phyloP scores from a whole-genome alignment of 2,113 vertebrate genomes.

The Trinectes maculatus region DNA sequence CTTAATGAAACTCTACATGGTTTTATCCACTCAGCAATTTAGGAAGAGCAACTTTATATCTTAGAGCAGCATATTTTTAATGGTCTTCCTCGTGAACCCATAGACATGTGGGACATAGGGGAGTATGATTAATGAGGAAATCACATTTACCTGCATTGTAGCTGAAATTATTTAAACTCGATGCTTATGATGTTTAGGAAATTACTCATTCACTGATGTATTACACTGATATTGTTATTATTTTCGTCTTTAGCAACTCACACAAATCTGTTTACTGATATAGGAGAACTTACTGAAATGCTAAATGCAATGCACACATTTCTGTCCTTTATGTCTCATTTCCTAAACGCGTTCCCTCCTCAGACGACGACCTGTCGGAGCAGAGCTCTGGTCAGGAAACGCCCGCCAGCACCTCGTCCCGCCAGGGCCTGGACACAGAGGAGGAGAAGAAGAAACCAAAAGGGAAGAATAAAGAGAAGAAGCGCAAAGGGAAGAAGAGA shows the following conservation, averaged over 20 bases:
- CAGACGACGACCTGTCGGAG: constrained; percentile 90
- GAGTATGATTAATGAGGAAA: constrained; percentile 2
- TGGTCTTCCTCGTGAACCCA: constrained; percentile 19
- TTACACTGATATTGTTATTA: too few relatives aligned
- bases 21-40: constrained; percentile 74
- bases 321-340: neutral
- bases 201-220: neutral
- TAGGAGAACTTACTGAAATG: too few relatives aligned
- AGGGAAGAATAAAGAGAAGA: constrained; percentile 81
- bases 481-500: constrained; percentile 76
- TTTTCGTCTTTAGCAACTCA: too few relatives aligned
- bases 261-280: too few relatives aligned
- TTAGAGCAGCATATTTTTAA: constrained; percentile 60
- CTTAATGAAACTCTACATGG: constrained; percentile 68
- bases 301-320: neutral
- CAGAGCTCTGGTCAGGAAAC: constrained; percentile 89
- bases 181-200: neutral
- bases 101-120: neutral
- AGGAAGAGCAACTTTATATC: constrained; percentile 60
- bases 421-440: constrained; percentile 79
- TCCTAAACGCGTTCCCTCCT: constrained; percentile 25
- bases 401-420: constrained; percentile 81
- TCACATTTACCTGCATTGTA: neutral
- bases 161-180: neutral
- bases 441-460: constrained; percentile 83